Evolutionary conservation across 1,140 invertebrate genomes (phyloP).

Genomic region (Calliphora vicina): DNA sequence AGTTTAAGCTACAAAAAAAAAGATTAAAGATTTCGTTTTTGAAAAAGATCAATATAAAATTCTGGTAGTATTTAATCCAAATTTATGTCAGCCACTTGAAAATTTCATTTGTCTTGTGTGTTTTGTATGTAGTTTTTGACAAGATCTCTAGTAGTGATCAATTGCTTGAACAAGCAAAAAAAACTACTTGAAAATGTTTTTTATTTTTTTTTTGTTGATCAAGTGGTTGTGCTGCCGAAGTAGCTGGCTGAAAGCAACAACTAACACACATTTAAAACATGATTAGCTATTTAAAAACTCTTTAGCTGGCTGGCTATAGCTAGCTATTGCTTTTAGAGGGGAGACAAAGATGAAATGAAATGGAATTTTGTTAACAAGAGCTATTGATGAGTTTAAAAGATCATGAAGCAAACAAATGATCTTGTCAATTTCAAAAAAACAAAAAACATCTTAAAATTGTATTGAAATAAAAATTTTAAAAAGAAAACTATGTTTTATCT

Average conservation of each 20-base stretch:
- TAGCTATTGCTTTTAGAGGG: background rate
- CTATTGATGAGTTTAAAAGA: background rate
- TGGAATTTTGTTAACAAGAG: no score
- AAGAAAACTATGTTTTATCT: background rate
- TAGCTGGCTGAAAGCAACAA: background rate
- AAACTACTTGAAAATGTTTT: constrained; percentile 15
- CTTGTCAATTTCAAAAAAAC: background rate
- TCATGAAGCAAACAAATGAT: background rate
- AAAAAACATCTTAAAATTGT: background rate
- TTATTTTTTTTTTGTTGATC: background rate
- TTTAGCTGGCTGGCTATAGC: background rate
- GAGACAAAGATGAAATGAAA: background rate
- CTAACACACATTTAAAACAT: background rate
- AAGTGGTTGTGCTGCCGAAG: constrained; percentile 19
- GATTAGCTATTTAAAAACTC: constrained; percentile 25
- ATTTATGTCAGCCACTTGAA: background rate
- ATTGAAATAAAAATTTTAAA: background rate
- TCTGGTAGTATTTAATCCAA: no score
- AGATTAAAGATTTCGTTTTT: no score
- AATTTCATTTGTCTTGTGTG: background rate
- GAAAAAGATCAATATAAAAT: no score
- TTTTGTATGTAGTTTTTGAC: background rate
- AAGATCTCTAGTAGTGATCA: background rate
- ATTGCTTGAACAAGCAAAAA: constrained; percentile 8
- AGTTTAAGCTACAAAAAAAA: no score